Base-by-base conservation (phyloP, 2,113 vertebrate species). In the Odobenus rosmarus region DNA sequence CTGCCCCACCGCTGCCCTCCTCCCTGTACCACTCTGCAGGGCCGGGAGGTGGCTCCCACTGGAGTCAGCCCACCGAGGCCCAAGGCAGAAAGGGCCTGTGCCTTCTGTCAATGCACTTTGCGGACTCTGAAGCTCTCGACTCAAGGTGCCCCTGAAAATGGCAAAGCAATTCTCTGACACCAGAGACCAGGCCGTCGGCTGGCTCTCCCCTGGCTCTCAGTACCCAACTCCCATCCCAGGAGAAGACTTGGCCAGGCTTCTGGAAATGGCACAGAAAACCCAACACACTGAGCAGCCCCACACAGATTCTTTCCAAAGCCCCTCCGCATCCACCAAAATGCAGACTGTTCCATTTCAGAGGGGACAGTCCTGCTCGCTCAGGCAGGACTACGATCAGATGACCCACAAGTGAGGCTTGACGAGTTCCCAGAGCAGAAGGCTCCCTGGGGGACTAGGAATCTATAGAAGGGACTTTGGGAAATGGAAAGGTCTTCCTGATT, bases 1-100 rank as follows among this genome's bases (percentile, higher is more conserved):
- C 55, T 18, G 8, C n/a, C 46, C 21, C 11, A 7, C 19, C 59
- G 11, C 6, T 0, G 0, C 26, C 33, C 55, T 36, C 9, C 9
- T 72, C 33, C 28, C 15, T 13, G 1, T 33, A 77, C 9, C 61
- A 14, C 7, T 12, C 80, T 83, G 71, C 19, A 14, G 9, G 19
- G 12, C 36, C 3, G n/a, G 62, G 23, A 86, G 23, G n/a, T 0
- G 3, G 19, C 69, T 74, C 28, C 39, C 67, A 18, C 5, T 26
- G 2, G 14, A 61, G 42, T n/a, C 10, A 9, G 4, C n/a, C 24
- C 12, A 3, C 2, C 13, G 55, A 21, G 15, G 19, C n/a, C 39
- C 4, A 7, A 55, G 24, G 84, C 57, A 51, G 59, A 6, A 72
- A 80, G 83, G 33, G 49, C 21, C 55, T n/a, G 33, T 33, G 13